A percentile compares a stretch with the other conserved stretches of the same genome.
Evolutionary conservation across 1,140 invertebrate species (phyloP).

Genomic region (Thaumetopoea pityocampa): DNA sequence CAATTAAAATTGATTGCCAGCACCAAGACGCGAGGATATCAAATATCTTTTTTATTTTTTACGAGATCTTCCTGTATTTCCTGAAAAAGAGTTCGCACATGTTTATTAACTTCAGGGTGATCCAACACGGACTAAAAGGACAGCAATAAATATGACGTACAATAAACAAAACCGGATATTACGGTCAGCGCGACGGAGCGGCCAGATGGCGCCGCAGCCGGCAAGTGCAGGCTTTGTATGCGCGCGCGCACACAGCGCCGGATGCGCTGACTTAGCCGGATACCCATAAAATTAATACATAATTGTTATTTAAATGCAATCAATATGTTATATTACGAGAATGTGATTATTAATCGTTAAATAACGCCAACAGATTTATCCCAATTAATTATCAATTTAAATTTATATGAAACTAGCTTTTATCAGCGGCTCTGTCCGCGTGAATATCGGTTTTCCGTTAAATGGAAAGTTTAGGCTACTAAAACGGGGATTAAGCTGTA

Average conservation of each 20-base stretch:
- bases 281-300: conserved; percentile 44
- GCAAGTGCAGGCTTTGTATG: conserved; percentile 39
- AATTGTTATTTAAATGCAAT: conserved; percentile 53
- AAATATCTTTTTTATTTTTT: no score
- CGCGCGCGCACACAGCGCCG: conserved; percentile 36
- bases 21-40: no score
- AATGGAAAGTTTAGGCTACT: no score
- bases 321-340: conserved; percentile 8
- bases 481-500: no score
- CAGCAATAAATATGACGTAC: no score
- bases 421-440: neutral
- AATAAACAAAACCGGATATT: conserved; percentile 31
- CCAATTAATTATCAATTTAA: conserved; percentile 6
- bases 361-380: conserved; percentile 7
- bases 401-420: neutral
- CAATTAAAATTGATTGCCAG: no score
- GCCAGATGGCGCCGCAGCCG: conserved; percentile 44
- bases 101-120: no score
- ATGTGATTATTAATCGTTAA: conserved; percentile 14
- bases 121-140: no score
- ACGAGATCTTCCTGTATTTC: no score
- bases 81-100: no score
- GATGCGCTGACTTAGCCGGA: conserved; percentile 46
- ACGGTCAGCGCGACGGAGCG: conserved; percentile 19
- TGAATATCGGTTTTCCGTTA: no score